Percentiles rank a stretch among this genome's conserved stretches.
These are phyloP conservation scores for Dolichallabes microphthalmus DNA, from an alignment of 2,113 vertebrate species.

Conservation along the genomic window DNA sequence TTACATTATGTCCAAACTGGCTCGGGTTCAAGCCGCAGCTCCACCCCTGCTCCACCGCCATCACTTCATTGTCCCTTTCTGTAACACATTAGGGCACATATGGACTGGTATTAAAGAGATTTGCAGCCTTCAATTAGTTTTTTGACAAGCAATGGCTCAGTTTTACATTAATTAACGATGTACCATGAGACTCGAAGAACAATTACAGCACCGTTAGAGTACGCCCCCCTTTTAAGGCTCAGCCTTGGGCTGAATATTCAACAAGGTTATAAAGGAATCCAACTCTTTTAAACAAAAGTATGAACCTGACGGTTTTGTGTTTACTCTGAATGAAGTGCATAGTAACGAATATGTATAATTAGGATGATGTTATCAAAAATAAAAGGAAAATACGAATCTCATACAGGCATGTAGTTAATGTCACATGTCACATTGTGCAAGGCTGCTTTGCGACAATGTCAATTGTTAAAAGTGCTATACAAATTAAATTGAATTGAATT, in stretches of 20 bases:
- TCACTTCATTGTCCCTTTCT: conserved; percentile 52
- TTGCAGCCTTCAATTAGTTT: conserved; percentile 45
- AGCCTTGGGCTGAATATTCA: neutral
- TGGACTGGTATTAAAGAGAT: conserved; percentile 60
- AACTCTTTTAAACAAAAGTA: neutral
- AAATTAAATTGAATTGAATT: no score
- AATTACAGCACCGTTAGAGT: conserved; percentile 32
- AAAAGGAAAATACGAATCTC: neutral
- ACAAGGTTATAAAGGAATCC: conserved; percentile 2
- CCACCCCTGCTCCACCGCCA: conserved; percentile 34
- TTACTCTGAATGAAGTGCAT: neutral
- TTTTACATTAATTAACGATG: conserved; percentile 56
- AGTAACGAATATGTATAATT: neutral
- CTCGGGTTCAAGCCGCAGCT: conserved; percentile 34
- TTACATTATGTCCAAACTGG: conserved; percentile 49
- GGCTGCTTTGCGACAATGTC: no score
- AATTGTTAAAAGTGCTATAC: no score
- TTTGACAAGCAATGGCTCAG: conserved; percentile 49
- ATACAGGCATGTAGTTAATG: neutral
- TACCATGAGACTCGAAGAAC: conserved; percentile 50
- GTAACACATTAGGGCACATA: conserved; percentile 54
- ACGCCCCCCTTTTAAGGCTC: conserved; percentile 8
- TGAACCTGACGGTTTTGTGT: neutral
- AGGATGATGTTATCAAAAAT: neutral
- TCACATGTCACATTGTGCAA: no score